Evolutionary conservation across 2,888 invertebrate genomes (phyloP), one percentile per base, ranked within the genome.

Genomic region (Lymantria dispar): DNA sequence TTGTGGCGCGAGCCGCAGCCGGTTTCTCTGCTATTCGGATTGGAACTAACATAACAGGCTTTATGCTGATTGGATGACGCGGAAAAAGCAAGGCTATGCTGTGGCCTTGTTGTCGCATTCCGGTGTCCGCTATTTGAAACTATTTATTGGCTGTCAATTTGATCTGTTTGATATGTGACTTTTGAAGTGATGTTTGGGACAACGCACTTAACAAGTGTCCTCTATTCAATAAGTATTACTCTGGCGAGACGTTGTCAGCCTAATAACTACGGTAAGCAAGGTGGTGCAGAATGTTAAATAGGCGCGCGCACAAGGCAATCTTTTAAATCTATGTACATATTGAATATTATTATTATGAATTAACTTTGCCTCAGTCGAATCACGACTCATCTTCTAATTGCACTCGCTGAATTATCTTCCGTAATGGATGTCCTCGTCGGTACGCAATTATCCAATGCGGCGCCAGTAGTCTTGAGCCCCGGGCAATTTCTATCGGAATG

Each of bases 61-160:
- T 72, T 75, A 79, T 81, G 81, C 78, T 85, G 85, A 86, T 85
- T 87, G 85, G 89, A 85, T 83, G 85, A 84, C 74, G 85, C 86
- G 87, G 85, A 87, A 83, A 77, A 81, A 80, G 81, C 89, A 89
- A 90, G 90, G 89, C 83, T 88, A 80, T 72, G 69, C 64, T 57
- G 70, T 78, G 90, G 80, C 90, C 90, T 90, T 90, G 87, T 87
- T 87, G 78, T 74, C 77, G 75, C 80, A 84, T 85, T 82, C 84
- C 81, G 54, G 72, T 72, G 77, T 75, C 80, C 80, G 76, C 77
- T 79, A 79, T 78, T 77, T 76, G 72, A 78, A 73, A 66, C 75
- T 74, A 80, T 82, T 81, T 78, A 80, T 78, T 81, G 70, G 74
- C 74, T 79, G 78, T 82, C 79, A 72, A 72, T 74, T 78, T 73